Percentiles rank a stretch among this genome's conserved stretches.
These are phyloP conservation scores for Micromys minutus DNA, from an alignment of 2,113 vertebrate genomes.

Conservation along the genomic window DNA sequence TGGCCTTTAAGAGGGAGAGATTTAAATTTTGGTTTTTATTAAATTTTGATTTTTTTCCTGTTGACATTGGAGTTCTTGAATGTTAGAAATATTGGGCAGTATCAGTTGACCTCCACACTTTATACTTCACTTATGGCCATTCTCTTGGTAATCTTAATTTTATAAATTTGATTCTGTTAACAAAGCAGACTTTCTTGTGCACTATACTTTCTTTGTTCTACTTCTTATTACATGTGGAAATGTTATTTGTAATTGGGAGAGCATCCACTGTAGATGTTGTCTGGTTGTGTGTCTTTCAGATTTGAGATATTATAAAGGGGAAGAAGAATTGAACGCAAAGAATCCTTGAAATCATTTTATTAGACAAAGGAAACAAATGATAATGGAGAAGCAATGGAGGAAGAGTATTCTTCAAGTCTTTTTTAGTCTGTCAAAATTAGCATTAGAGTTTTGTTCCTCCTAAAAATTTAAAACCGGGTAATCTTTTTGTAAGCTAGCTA, in stretches of 20 bases:
- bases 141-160: constrained; percentile 35
- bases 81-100: not conserved
- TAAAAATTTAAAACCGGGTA: not conserved
- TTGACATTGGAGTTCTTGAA: not conserved
- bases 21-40: not conserved
- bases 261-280: not conserved
- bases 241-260: constrained; percentile 34
- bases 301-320: not conserved
- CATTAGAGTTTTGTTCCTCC: not conserved
- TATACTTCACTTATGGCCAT: not conserved
- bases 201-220: not conserved
- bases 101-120: not conserved
- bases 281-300: not conserved
- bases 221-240: not conserved
- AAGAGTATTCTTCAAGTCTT: not conserved
- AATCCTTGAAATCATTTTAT: not conserved
- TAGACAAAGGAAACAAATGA: constrained; percentile 27
- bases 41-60: not conserved
- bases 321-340: not conserved
- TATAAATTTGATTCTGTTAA: constrained; percentile 39
- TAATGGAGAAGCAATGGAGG: not conserved
- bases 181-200: constrained; percentile 28
- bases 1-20: not conserved
- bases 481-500: not conserved
- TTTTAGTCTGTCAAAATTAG: constrained; percentile 12